A percentile compares a stretch with the other conserved stretches of the same genome.
phyloP scores from a whole-genome alignment of 2,113 vertebrate genomes.

The Bambusicola thoracicus region DNA sequence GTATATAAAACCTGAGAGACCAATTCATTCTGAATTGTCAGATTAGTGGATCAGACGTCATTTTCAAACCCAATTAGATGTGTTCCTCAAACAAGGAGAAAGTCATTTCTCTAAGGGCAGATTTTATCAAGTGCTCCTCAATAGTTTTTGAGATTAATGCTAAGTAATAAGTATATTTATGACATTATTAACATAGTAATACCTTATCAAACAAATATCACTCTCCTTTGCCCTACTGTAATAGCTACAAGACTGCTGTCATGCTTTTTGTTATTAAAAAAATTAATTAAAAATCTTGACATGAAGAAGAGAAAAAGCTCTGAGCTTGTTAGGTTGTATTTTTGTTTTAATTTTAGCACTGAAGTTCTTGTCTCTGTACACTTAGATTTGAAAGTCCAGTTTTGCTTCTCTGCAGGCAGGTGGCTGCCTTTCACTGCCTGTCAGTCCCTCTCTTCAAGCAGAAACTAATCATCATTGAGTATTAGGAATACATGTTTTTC shows the following conservation, averaged over 20 bases:
- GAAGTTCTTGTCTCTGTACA: neutral
- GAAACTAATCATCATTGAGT: neutral
- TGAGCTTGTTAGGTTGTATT: neutral
- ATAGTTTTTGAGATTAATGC: slow-evolving; percentile 63
- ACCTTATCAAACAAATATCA: slow-evolving; percentile 22
- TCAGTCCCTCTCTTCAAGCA: neutral
- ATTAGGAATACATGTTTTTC: neutral
- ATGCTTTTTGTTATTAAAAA: slow-evolving; percentile 19
- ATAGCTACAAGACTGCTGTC: slow-evolving; percentile 36
- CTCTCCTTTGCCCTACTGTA: slow-evolving; percentile 27
- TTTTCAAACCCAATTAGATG: slow-evolving; percentile 56
- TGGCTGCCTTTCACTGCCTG: slow-evolving; percentile 24
- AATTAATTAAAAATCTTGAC: slow-evolving; percentile 10
- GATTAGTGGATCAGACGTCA: slow-evolving; percentile 37
- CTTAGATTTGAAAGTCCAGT: neutral
- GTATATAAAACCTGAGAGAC: slow-evolving; percentile 37
- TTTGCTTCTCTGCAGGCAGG: slow-evolving; percentile 26
- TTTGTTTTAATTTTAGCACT: neutral
- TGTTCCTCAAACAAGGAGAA: slow-evolving; percentile 42
- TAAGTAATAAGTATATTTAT: slow-evolving; percentile 70
- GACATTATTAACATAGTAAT: slow-evolving; percentile 65
- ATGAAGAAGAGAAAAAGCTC: neutral
- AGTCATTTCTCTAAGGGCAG: slow-evolving; percentile 56
- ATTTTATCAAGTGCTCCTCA: slow-evolving; percentile 72
- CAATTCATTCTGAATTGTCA: slow-evolving; percentile 35